A percentile compares a stretch with the other conserved stretches of the same genome.
phyloP scores from a whole-genome alignment of 1,140 invertebrate genomes.

The Drosophila jambulina region DNA sequence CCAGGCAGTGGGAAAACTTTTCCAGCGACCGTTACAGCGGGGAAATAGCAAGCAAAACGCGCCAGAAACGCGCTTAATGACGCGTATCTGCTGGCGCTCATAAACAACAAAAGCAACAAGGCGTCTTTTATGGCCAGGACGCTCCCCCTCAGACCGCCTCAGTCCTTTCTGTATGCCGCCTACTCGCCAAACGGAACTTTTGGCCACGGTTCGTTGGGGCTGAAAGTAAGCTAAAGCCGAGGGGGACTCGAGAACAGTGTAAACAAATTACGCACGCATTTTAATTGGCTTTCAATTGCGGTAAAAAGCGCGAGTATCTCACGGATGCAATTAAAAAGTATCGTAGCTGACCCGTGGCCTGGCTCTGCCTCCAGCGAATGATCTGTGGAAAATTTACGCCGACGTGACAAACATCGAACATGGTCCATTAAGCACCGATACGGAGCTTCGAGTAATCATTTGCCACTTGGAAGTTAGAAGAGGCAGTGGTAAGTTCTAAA shows the following conservation, averaged over 20 bases:
- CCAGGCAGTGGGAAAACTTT: conserved; percentile 23
- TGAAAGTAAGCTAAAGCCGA: conserved; percentile 65
- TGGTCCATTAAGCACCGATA: conserved; percentile 53
- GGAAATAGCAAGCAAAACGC: conserved; percentile 44
- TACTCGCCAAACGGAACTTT: conserved; percentile 49
- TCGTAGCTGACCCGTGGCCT: conserved; percentile 20
- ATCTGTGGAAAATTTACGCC: conserved; percentile 34
- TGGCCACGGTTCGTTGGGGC: conserved; percentile 63
- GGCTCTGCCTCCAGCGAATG: conserved; percentile 17
- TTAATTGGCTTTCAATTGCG: conserved; percentile 65
- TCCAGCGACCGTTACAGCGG: conserved; percentile 14
- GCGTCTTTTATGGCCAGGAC: conserved; percentile 69
- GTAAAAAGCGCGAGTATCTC: conserved; percentile 43
- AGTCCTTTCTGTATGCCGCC: background rate
- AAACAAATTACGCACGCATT: conserved; percentile 75
- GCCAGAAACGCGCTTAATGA: conserved; percentile 70
- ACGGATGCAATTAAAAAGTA: conserved; percentile 43
- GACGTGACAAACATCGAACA: conserved; percentile 62
- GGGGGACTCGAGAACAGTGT: conserved; percentile 42
- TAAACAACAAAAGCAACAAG: conserved; percentile 81
- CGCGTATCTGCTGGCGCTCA: conserved; percentile 68
- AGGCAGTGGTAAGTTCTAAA: background rate
- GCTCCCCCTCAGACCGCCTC: background rate
- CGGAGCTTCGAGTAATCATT: background rate
- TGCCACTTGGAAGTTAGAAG: background rate